phyloP scores from a whole-genome alignment of 2,113 vertebrate genomes.

The Pandion haliaetus region DNA sequence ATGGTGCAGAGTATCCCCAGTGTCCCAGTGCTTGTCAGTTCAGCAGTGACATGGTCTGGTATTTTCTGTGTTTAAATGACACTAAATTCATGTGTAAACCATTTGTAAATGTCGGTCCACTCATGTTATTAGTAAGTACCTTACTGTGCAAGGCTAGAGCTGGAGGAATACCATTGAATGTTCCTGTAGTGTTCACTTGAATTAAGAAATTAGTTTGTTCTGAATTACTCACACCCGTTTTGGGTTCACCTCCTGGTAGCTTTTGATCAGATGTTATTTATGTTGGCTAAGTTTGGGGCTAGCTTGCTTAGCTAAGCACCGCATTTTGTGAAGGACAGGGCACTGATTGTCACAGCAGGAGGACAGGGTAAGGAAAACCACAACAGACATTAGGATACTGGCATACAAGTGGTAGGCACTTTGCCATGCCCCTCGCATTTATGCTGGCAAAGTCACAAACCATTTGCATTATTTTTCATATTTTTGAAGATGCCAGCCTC shows the following conservation, averaged over 20 bases:
- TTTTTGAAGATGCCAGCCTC: background rate
- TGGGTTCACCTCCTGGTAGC: background rate
- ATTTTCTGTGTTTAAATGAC: background rate
- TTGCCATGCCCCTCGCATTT: background rate
- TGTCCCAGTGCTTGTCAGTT: background rate
- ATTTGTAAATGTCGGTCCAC: background rate
- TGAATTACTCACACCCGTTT: background rate
- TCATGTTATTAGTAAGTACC: background rate
- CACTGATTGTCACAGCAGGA: background rate
- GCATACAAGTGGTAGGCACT: background rate
- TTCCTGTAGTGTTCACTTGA: background rate
- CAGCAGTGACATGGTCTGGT: background rate
- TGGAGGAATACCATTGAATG: background rate
- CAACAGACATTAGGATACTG: background rate
- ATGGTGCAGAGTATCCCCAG: background rate
- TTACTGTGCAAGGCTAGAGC: background rate
- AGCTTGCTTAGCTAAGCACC: background rate
- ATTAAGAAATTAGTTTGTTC: background rate
- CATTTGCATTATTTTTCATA: background rate
- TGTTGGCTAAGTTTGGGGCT: background rate
- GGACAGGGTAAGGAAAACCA: background rate
- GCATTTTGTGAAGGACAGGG: background rate
- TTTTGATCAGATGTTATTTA: slow-evolving; percentile 5
- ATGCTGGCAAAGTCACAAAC: background rate
- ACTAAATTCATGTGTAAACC: background rate